Evolutionary conservation across 2,797 vertebrate genomes (phyloP).

Genomic region (Callimico goeldii): DNA sequence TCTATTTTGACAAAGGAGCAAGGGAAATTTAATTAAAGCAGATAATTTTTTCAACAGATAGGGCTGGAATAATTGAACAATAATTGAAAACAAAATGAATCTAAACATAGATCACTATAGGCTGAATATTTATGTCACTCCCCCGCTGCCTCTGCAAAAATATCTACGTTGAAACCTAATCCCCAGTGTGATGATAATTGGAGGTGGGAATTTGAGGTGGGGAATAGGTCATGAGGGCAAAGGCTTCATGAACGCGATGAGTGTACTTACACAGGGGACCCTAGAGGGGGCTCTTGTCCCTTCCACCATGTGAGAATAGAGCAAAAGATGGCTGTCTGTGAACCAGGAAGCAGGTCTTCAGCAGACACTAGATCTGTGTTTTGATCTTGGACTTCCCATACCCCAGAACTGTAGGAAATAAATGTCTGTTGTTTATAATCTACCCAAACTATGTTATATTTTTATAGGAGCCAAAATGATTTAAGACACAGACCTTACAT

Average conservation of each 20-base stretch:
- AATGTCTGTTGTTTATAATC: neutral
- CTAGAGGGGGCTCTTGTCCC: neutral
- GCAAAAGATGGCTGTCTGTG: neutral
- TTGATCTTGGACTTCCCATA: neutral
- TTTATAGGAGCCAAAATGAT: neutral
- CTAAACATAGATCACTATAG: neutral
- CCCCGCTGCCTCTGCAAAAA: neutral
- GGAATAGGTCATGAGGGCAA: neutral
- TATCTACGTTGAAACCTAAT: neutral
- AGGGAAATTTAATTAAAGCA: neutral
- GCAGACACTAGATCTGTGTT: fast-evolving
- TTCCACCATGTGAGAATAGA: neutral
- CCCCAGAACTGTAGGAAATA: neutral
- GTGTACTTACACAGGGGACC: neutral
- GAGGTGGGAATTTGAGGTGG: neutral
- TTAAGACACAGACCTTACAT: neutral
- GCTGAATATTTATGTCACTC: neutral
- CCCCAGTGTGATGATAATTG: neutral
- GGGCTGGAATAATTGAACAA: neutral
- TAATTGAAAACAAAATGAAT: neutral
- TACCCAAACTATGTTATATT: neutral
- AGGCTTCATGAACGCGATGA: neutral
- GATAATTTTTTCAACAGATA: neutral
- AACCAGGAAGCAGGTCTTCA: neutral
- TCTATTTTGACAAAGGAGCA: neutral